phyloP scores from a whole-genome alignment of 2,888 invertebrate species.

The Nomada fucata region DNA sequence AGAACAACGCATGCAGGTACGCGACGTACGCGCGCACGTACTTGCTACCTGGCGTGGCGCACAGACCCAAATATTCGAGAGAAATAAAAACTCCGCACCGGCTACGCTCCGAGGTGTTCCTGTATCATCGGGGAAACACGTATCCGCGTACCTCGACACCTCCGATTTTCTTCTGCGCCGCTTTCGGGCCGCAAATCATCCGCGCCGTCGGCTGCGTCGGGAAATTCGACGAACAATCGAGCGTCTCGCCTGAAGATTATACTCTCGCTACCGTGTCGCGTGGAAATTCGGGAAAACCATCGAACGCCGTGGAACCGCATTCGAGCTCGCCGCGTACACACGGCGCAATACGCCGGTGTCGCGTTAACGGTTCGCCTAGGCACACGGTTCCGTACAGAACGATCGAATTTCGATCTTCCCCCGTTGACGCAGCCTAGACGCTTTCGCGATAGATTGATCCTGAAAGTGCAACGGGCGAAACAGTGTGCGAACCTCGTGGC shows the following conservation, averaged over 20 bases:
- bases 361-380: constrained; percentile 11
- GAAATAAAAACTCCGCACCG: constrained; percentile 65
- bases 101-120: constrained; percentile 48
- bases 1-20: constrained; percentile 25
- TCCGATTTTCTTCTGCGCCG: background rate
- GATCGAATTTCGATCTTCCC: constrained; percentile 4
- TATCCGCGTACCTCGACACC: constrained; percentile 1
- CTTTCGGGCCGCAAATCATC: constrained; percentile 62
- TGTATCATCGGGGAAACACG: constrained; percentile 48
- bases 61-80: constrained; percentile 34
- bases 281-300: constrained; percentile 35
- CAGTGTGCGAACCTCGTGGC: background rate
- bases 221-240: constrained; percentile 58
- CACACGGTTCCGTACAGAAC: background rate
- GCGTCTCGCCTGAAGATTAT: constrained; percentile 60
- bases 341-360: constrained; percentile 3
- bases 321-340: too few relatives aligned
- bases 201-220: constrained; percentile 55
- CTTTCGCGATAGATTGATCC: constrained; percentile 24
- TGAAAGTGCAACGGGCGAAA: background rate
- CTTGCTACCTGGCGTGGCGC: constrained; percentile 21
- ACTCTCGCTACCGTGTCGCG: constrained; percentile 36
- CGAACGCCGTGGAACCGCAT: background rate
- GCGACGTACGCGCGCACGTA: background rate
- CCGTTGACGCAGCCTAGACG: background rate